These are phyloP conservation scores for Pantherophis guttatus DNA, from an alignment of 2,113 vertebrate species.

Conservation along the genomic window DNA sequence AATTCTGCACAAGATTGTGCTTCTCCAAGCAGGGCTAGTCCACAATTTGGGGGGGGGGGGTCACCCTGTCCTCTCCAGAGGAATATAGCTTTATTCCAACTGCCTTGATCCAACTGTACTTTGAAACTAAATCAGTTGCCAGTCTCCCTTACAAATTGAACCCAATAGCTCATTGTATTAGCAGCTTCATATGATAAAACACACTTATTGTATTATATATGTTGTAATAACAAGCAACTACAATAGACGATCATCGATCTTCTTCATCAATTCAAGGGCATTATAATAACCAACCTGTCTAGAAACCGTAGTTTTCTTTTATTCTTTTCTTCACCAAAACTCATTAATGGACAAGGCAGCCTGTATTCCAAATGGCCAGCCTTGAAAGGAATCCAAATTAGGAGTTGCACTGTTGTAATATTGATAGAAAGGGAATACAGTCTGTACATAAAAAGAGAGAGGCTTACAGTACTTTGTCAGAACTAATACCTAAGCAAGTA, in stretches of 20 bases:
- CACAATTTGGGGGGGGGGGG: not conserved
- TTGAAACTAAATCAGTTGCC: not conserved
- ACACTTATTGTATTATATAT: not conserved
- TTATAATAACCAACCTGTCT: not conserved
- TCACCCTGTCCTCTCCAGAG: not conserved
- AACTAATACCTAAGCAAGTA: conserved; percentile 17
- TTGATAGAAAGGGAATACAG: not conserved
- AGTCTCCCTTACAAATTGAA: not conserved
- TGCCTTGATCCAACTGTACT: not conserved
- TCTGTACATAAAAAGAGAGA: not conserved
- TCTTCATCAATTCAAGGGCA: not conserved
- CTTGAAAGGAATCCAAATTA: not conserved
- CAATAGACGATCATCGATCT: not conserved
- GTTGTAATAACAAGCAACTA: not conserved
- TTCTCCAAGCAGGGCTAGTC: not conserved
- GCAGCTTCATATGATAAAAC: not conserved
- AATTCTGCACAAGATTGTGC: not conserved
- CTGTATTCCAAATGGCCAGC: not conserved
- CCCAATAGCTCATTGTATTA: not conserved
- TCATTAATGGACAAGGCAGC: not conserved
- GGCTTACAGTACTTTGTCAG: not conserved
- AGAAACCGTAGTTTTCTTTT: not conserved
- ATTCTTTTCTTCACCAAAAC: not conserved
- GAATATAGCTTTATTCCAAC: not conserved
- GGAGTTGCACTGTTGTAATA: not conserved